Evolutionary conservation across 2,113 vertebrate species (phyloP).

Genomic region (Struthidea cinerea): DNA sequence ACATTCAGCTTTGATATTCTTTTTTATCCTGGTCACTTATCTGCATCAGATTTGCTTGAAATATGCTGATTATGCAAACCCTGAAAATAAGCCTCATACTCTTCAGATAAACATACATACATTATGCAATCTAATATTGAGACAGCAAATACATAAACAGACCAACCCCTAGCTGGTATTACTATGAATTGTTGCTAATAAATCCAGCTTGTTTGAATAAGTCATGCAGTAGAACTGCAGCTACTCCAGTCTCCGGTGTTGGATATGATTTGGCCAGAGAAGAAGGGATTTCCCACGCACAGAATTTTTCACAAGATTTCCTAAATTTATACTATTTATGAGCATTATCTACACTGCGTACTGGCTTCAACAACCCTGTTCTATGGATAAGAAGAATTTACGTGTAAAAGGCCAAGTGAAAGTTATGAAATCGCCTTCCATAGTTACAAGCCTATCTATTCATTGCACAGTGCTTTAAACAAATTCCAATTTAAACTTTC

Average conservation of each 20-base stretch:
- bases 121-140: not conserved
- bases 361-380: not conserved
- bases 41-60: not conserved
- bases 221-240: not conserved
- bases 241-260: not conserved
- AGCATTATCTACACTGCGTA: not conserved
- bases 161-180: not conserved
- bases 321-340: not conserved
- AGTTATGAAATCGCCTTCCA: not conserved
- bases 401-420: fast-evolving
- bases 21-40: not conserved
- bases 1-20: not conserved
- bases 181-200: not conserved
- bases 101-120: not conserved
- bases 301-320: not conserved
- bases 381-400: not conserved
- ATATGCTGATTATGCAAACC: not conserved
- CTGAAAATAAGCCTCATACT: not conserved
- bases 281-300: not conserved
- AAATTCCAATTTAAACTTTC: not conserved
- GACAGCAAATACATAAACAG: not conserved
- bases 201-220: not conserved
- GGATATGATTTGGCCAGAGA: not conserved
- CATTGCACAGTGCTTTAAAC: not conserved
- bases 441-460: not conserved